These are phyloP conservation scores for Bombyx mori DNA, from an alignment of 1,140 invertebrate species.

Conservation along the genomic window ASM3026992v2 NC_085112.1:938501-939000, in stretches of 20 bases:
- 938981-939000: no score
- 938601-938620: no score
- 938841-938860: conserved; percentile 97
- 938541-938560: no score
- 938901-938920: conserved; percentile 96
- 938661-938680: conserved; percentile 89
- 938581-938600: no score
- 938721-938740: conserved; percentile 93
- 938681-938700: conserved; percentile 91
- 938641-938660: background rate
- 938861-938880: conserved; percentile 95
- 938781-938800: conserved; percentile 92
- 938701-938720: conserved; percentile 90
- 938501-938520: no score
- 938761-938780: conserved; percentile 87
- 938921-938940: conserved; percentile 97
- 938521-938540: no score
- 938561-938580: no score
- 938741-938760: conserved; percentile 91
- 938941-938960: conserved; percentile 15
- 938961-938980: no score
- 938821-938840: conserved; percentile 93
- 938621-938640: no score
- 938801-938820: conserved; percentile 87
- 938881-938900: conserved; percentile 89